Percentiles rank a stretch among this genome's conserved stretches.
Conservation (phyloP, 2,113 vertebrate genomes). For the Phoxinus phoxinus region DNA sequence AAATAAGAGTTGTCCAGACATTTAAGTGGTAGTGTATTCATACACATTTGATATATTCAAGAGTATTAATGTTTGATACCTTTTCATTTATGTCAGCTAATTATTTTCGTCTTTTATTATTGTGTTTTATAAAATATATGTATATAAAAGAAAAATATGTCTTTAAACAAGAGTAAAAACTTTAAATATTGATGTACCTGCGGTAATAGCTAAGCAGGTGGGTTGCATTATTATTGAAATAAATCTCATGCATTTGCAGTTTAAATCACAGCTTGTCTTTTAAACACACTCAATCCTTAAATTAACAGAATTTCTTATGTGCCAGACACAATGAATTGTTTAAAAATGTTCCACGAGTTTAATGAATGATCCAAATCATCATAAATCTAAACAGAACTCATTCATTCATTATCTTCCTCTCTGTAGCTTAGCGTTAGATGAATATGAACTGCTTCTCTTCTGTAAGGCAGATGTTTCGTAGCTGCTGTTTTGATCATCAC, state of each 20-base stretch:
- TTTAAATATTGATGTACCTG: neutral
- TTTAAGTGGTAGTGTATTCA: neutral
- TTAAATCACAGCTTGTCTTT: neutral
- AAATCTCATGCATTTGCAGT: neutral
- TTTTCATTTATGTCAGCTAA: neutral
- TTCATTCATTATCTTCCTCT: slow-evolving; percentile 15
- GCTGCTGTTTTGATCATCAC: slow-evolving; percentile 50
- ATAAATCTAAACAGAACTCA: neutral
- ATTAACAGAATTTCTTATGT: neutral
- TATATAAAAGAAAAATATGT: neutral
- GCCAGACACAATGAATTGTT: neutral
- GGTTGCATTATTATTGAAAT: no score
- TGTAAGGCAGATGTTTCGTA: slow-evolving; percentile 36
- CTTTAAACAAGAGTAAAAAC: neutral
- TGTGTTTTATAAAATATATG: neutral
- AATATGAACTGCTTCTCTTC: slow-evolving; percentile 5
- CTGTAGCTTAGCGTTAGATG: slow-evolving; percentile 1
- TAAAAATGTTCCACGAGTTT: slow-evolving; percentile 1
- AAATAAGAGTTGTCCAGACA: neutral
- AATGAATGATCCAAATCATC: neutral
- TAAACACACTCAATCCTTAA: neutral
- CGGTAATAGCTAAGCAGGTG: no score
- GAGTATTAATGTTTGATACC: neutral
- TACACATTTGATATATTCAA: neutral
- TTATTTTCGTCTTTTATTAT: neutral